Percentiles rank a stretch among this genome's conserved stretches.
Evolutionary conservation across 2,888 invertebrate species (phyloP).

Genomic region (Cheilosia grossa): DNA sequence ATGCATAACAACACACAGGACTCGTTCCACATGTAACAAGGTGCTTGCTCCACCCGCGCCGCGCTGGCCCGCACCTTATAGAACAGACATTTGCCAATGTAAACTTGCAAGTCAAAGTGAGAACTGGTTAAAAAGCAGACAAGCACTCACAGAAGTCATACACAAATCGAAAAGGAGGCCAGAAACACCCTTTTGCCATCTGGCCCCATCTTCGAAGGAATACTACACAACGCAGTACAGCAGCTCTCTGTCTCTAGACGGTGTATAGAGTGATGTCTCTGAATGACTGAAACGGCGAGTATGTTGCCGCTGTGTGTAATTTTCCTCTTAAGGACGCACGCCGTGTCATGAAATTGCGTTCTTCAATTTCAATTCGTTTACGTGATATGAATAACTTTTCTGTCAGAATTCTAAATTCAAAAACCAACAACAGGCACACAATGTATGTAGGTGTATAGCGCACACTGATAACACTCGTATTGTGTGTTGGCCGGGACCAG

Average conservation of each 20-base stretch:
- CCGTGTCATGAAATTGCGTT: slow-evolving; percentile 73
- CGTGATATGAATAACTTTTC: slow-evolving; percentile 73
- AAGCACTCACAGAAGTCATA: slow-evolving; percentile 22
- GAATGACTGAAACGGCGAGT: slow-evolving; percentile 61
- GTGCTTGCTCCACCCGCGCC: slow-evolving; percentile 8
- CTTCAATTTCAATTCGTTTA: slow-evolving; percentile 75
- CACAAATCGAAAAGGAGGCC: slow-evolving; percentile 43
- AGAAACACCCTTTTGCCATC: slow-evolving; percentile 50
- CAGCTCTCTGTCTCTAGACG: slow-evolving; percentile 25
- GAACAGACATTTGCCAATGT: slow-evolving; percentile 31
- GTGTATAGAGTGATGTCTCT: slow-evolving; percentile 34
- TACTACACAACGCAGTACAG: neutral
- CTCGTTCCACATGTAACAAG: slow-evolving; percentile 23
- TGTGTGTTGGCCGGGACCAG: slow-evolving; percentile 15
- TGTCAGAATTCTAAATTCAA: slow-evolving; percentile 68
- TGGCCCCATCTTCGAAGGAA: slow-evolving; percentile 27
- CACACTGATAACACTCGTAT: neutral
- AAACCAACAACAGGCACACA: slow-evolving; percentile 51
- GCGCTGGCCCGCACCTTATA: neutral
- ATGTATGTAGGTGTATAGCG: neutral
- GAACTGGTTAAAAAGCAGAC: slow-evolving; percentile 34
- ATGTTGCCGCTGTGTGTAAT: slow-evolving; percentile 46
- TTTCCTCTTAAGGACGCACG: slow-evolving; percentile 63
- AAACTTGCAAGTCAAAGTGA: slow-evolving; percentile 49
- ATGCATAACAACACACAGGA: slow-evolving; percentile 44